Percentiles rank a stretch among this genome's conserved stretches.
Evolutionary conservation across 2,888 invertebrate genomes (phyloP).

Genomic region (Mythimna pallens): DNA sequence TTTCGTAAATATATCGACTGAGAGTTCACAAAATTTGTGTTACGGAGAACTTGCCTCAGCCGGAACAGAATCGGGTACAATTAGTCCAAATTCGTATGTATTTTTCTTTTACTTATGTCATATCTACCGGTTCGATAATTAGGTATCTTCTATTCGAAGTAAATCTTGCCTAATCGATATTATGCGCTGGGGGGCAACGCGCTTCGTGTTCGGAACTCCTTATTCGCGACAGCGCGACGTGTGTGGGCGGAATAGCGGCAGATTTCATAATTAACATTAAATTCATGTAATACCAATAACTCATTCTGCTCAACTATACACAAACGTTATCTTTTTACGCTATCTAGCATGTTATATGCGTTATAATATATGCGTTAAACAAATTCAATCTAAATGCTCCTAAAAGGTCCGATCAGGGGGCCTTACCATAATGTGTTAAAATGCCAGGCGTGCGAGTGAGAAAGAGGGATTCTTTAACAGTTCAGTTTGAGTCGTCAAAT

Average conservation of each 20-base stretch:
- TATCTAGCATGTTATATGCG: no score
- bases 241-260: slow-evolving; percentile 7
- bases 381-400: background rate
- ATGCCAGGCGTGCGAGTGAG: no score
- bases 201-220: slow-evolving; percentile 54
- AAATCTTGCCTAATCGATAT: slow-evolving; percentile 1
- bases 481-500: no score
- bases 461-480: no score
- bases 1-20: background rate
- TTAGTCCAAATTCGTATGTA: slow-evolving; percentile 45
- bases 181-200: slow-evolving; percentile 5
- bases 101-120: slow-evolving; percentile 13
- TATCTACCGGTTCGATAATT: background rate
- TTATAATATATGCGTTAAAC: no score
- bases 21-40: slow-evolving; percentile 2
- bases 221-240: slow-evolving; percentile 5
- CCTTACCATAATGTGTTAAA: no score
- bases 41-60: background rate
- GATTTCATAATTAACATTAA: slow-evolving; percentile 1
- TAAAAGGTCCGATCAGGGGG: no score
- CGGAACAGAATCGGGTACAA: slow-evolving; percentile 1
- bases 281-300: background rate
- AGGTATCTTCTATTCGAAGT: background rate
- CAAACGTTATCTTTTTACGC: background rate
- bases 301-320: background rate